Evolutionary conservation across 2,797 vertebrate species (phyloP).

Genomic region (Acestrorhynchus altus): DNA sequence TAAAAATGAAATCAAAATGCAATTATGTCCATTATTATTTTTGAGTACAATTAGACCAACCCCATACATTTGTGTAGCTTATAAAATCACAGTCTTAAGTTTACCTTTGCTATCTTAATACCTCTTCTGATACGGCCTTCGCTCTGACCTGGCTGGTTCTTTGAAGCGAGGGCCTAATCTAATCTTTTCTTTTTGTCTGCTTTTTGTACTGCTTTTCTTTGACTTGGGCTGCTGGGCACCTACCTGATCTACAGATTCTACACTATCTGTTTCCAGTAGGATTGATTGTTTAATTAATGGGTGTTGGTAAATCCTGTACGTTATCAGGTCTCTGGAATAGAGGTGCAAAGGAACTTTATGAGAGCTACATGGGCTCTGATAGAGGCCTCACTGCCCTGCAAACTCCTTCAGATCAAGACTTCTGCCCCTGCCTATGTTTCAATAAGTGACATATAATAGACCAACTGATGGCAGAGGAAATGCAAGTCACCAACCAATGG

Average conservation of each 20-base stretch:
- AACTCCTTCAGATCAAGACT: background rate
- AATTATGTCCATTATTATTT: background rate
- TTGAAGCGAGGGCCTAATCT: conserved; percentile 43
- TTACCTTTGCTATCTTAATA: background rate
- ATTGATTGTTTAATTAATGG: conserved; percentile 48
- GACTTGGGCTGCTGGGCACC: background rate
- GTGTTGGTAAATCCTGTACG: conserved; percentile 35
- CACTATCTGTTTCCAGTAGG: background rate
- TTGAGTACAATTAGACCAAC: no score
- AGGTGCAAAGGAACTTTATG: background rate
- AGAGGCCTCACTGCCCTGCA: background rate
- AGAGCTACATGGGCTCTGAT: background rate
- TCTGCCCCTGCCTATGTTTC: background rate
- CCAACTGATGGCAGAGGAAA: no score
- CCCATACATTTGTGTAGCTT: no score
- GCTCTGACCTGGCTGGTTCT: background rate
- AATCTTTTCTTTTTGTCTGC: conserved; percentile 11
- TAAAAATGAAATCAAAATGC: background rate
- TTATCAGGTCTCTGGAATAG: background rate
- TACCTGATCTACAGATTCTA: no score
- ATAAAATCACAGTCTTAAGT: no score
- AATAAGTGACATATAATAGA: background rate
- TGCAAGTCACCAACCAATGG: background rate
- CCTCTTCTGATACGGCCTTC: conserved; percentile 20
- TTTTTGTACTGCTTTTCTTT: conserved; percentile 27